phyloP scores from a whole-genome alignment of 2,113 vertebrate species.

The Dromas ardeola region DNA sequence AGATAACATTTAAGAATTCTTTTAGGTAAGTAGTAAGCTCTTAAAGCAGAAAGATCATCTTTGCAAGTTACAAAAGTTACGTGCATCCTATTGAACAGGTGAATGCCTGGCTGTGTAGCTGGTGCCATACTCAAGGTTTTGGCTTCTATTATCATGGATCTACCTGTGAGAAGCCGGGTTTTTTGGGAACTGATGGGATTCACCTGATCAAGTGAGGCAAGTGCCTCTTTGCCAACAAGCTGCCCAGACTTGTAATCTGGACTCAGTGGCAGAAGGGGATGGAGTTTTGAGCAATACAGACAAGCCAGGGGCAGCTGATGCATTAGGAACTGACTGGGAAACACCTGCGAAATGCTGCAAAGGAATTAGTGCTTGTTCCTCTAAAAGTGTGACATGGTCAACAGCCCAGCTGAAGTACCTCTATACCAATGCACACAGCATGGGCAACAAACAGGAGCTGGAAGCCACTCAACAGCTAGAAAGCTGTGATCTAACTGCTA shows the following conservation, averaged over 20 bases:
- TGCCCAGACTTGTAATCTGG: not conserved
- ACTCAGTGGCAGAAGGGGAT: not conserved
- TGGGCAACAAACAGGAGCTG: not conserved
- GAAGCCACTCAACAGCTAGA: not conserved
- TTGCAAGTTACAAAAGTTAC: not conserved
- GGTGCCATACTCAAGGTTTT: not conserved
- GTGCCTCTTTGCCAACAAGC: not conserved
- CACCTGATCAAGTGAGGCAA: not conserved
- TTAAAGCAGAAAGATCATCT: not conserved
- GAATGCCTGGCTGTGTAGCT: not conserved
- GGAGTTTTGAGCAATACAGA: not conserved
- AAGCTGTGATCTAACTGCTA: not conserved
- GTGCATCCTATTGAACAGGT: not conserved
- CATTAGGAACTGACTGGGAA: not conserved
- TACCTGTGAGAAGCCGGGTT: not conserved
- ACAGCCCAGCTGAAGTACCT: not conserved
- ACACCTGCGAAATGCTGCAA: not conserved
- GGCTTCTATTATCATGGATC: not conserved
- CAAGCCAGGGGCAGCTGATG: not conserved
- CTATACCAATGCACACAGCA: not conserved
- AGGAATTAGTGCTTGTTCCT: not conserved
- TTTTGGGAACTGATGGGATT: not conserved
- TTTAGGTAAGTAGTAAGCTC: not conserved
- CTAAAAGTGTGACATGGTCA: not conserved
- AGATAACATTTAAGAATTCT: not conserved